Conservation (phyloP, 2,797 vertebrate genomes). For the Lophius americanus region DNA sequence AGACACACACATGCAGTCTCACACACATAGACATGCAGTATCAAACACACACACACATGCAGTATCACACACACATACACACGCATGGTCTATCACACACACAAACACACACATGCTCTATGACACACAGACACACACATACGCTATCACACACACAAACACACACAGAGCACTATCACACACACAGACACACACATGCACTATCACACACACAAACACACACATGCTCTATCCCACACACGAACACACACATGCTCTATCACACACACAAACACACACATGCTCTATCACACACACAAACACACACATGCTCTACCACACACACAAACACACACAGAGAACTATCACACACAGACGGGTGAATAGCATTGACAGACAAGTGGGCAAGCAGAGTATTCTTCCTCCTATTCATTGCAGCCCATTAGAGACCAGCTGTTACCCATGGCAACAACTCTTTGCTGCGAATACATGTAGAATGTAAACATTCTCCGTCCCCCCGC, state of each 20-base stretch:
- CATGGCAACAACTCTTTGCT: constrained; percentile 76
- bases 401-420: constrained; percentile 74
- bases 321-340: constrained; percentile 16
- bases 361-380: constrained; percentile 78
- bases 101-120: too few species aligned
- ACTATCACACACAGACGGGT: constrained; percentile 45
- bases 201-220: too few species aligned
- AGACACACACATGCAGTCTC: constrained; percentile 1
- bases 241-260: too few species aligned
- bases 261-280: constrained; percentile 11
- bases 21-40: too few species aligned
- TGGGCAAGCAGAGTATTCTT: constrained; percentile 82
- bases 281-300: constrained; percentile 6
- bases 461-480: constrained; percentile 81
- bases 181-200: too few species aligned
- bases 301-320: constrained; percentile 11
- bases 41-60: constrained; percentile 11
- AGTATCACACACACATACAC: constrained; percentile 28
- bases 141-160: not conserved
- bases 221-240: too few species aligned
- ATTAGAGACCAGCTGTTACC: constrained; percentile 79
- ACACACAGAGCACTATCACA: too few species aligned
- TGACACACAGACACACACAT: too few species aligned
- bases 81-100: too few species aligned
- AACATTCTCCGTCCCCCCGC: constrained; percentile 75